A percentile compares a stretch with the other conserved stretches of the same genome.
These are phyloP conservation scores for Pristionchus entomophagus DNA, from an alignment of 2,888 invertebrate species.

Conservation along the genomic window DNA sequence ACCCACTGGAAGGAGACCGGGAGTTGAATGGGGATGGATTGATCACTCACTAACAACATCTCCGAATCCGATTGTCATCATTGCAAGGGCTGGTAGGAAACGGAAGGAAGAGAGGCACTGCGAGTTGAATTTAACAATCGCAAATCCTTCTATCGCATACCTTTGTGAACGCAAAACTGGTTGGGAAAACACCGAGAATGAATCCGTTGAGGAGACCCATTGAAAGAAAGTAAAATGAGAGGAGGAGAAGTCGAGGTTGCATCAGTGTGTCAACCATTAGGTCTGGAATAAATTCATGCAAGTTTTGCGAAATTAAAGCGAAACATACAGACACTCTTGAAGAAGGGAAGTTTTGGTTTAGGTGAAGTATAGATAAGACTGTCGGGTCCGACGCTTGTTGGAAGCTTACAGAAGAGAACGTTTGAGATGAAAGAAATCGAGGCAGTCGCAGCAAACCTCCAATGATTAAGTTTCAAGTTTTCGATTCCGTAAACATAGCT, in stretches of 20 bases:
- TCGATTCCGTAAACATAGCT: background rate
- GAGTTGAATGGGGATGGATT: background rate
- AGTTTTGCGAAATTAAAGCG: background rate
- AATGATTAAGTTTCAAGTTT: background rate
- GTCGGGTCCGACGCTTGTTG: background rate
- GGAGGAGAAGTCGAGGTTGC: constrained; percentile 3
- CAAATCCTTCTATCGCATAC: background rate
- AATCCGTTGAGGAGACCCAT: background rate
- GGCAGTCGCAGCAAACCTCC: background rate
- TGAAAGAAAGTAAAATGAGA: background rate
- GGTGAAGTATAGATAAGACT: constrained; percentile 23
- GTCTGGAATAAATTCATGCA: background rate
- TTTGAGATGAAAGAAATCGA: constrained; percentile 7
- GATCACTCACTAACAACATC: background rate
- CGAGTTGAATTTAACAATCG: background rate
- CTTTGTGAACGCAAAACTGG: constrained; percentile 24
- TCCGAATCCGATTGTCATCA: constrained; percentile 4
- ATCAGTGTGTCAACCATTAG: constrained; percentile 4
- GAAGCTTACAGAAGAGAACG: background rate
- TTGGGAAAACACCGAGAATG: constrained; percentile 2
- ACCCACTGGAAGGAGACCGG: background rate
- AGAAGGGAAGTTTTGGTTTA: constrained; percentile 1
- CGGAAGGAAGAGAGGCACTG: constrained; percentile 7
- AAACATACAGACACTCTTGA: background rate
- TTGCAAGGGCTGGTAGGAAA: background rate